Conservation (phyloP, 1,140 invertebrate genomes). For the Coboldia fuscipes region DNA sequence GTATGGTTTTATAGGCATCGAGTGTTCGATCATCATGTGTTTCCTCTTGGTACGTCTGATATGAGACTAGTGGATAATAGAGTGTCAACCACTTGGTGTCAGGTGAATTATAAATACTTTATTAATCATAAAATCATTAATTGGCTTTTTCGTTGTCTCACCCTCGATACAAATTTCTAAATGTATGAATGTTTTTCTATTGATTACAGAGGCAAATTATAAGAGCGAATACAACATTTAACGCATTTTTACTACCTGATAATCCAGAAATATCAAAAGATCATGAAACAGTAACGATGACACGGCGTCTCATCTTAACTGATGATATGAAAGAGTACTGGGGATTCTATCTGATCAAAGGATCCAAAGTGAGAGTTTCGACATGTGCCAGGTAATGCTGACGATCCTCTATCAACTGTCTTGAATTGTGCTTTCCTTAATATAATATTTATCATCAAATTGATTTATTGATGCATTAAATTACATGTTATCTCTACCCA, state of each 20-base stretch:
- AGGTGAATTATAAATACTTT: slow-evolving; percentile 25
- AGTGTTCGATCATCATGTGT: slow-evolving; percentile 41
- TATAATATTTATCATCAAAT: too few species aligned
- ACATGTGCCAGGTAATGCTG: slow-evolving; percentile 40
- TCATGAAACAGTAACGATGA: slow-evolving; percentile 37
- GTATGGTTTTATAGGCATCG: slow-evolving; percentile 26
- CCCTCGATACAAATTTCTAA: too few species aligned
- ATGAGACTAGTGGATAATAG: slow-evolving; percentile 46
- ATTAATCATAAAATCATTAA: background rate
- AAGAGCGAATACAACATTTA: slow-evolving; percentile 48
- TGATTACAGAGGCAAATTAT: slow-evolving; percentile 37
- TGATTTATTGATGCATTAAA: too few species aligned
- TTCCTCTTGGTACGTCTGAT: slow-evolving; percentile 51
- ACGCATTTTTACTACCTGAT: slow-evolving; percentile 43
- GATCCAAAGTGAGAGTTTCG: slow-evolving; percentile 48
- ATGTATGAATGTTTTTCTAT: too few species aligned
- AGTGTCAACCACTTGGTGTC: slow-evolving; percentile 57
- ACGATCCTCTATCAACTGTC: background rate
- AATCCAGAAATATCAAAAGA: slow-evolving; percentile 30
- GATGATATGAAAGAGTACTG: slow-evolving; percentile 68
- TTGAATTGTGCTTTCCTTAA: too few species aligned
- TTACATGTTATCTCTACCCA: background rate
- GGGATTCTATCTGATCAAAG: slow-evolving; percentile 58
- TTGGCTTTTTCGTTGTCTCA: background rate
- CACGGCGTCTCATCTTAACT: slow-evolving; percentile 38